Conservation (phyloP, 2,888 invertebrate species). For the Pollenia labialis region DNA sequence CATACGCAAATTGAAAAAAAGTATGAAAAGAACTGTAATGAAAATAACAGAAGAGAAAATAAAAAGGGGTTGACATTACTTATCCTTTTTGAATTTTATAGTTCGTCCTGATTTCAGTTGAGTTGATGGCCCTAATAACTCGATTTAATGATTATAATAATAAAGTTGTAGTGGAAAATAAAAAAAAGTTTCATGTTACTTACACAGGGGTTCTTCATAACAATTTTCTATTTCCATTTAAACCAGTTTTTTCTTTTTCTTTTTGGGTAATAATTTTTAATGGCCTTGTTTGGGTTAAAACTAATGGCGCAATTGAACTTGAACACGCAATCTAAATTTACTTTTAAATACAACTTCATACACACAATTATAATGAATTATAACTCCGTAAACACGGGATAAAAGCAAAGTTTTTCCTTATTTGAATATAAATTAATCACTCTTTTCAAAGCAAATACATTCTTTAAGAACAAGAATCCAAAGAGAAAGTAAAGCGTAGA, state of each 20-base stretch:
- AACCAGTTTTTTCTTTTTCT: slow-evolving; percentile 4
- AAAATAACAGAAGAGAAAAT: slow-evolving; percentile 3
- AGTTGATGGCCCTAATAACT: slow-evolving; percentile 81
- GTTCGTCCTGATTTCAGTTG: slow-evolving; percentile 80
- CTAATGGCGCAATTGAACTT: slow-evolving; percentile 72
- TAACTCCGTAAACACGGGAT: background rate
- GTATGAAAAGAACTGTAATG: slow-evolving; percentile 13
- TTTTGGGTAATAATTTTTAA: slow-evolving; percentile 57
- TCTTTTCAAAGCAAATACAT: slow-evolving; percentile 33
- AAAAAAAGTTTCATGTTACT: slow-evolving; percentile 50
- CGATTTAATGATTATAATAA: slow-evolving; percentile 79
- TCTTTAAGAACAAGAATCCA: background rate
- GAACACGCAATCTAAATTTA: slow-evolving; percentile 54
- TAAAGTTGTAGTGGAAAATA: slow-evolving; percentile 66
- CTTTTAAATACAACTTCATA: slow-evolving; percentile 1
- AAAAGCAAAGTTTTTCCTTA: background rate
- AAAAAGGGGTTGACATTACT: slow-evolving; percentile 70
- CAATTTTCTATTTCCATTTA: background rate
- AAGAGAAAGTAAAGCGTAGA: background rate
- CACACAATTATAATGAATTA: slow-evolving; percentile 4
- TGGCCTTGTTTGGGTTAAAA: slow-evolving; percentile 63
- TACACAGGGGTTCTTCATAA: background rate
- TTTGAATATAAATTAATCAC: slow-evolving; percentile 29
- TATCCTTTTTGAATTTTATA: slow-evolving; percentile 79
- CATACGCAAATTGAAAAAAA: slow-evolving; percentile 49